Evolutionary conservation across 1,140 invertebrate genomes (phyloP), one percentile per base, ranked within the genome.

Genomic region (Adelges cooleyi): DNA sequence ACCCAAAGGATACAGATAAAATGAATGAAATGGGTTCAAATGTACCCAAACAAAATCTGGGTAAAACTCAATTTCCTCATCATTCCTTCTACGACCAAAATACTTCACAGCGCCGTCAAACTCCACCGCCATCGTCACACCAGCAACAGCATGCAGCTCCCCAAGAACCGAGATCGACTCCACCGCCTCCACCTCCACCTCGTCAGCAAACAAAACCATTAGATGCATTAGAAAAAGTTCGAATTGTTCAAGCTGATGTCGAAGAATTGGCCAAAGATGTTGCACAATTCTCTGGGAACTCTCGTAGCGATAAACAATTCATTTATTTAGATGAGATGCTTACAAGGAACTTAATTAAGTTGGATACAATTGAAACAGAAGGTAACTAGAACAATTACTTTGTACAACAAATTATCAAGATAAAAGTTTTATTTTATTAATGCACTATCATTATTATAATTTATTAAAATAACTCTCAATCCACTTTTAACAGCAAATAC

Each of bases 281-380:
- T 8, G 85, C 90, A 68, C 77, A 81, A 56, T 95, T 67, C 20
- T n/a, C 15, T n/a, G 91, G 90, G 3, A 79, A 77, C 56, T 81
- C 80, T 3, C 81, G 83, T 69, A 81, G 81, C 69, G 87, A 93
- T 71, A 95, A 94, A 74, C 80, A 87, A 62, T 96, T 92, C 71
- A 78, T 89, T 27, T 93, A 85, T 73, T 74, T 96, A 44, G 93
- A 96, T 74, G 93, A 97, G 76, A 95, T 95, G 92, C 76, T 97
- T 15, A 96, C 92, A 1, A 82, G 92, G 44, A 89, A 91, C 73
- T 78, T 96, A 66, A 82, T 96, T 3, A 92, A 92, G 74, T 74
- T 96, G 66, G 94, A 97, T 73, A 85, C 87, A 69, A 89, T 97
- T 62, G 90, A 95, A 71, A 90, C 90, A 0, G 90, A 92, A 67